Evolutionary conservation across 2,113 vertebrate species (phyloP).

Genomic region (Oncorhynchus mykiss): DNA sequence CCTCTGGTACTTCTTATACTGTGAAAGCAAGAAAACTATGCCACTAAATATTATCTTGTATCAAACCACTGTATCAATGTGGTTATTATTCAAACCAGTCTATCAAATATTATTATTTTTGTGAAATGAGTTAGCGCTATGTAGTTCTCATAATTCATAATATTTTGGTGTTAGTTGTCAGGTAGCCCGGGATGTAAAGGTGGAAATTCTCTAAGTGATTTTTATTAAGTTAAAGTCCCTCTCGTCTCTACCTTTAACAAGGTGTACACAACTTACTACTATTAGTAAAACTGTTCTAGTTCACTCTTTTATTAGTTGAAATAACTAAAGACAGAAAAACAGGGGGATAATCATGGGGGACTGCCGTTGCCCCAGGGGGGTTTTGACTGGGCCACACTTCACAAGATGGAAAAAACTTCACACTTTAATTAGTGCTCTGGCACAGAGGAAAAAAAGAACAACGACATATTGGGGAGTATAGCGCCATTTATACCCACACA

Average conservation of each 20-base stretch:
- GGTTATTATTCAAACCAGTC: background rate
- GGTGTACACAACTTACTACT: slow-evolving; percentile 33
- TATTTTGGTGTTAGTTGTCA: slow-evolving; percentile 14
- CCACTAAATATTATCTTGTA: background rate
- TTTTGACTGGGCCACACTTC: slow-evolving; percentile 13
- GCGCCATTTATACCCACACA: background rate
- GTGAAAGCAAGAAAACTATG: no score
- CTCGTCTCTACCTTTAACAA: slow-evolving; percentile 35
- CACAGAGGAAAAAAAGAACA: slow-evolving; percentile 1
- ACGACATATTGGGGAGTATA: background rate
- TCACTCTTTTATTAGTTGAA: slow-evolving; percentile 45
- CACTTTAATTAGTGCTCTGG: slow-evolving; percentile 28
- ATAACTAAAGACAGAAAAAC: slow-evolving; percentile 56
- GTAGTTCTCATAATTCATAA: slow-evolving; percentile 9
- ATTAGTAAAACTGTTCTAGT: slow-evolving; percentile 42
- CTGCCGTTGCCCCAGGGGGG: slow-evolving; percentile 46
- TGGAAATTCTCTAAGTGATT: slow-evolving; percentile 51
- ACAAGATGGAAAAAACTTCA: slow-evolving; percentile 46
- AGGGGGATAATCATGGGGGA: slow-evolving; percentile 53
- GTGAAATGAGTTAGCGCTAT: slow-evolving; percentile 12
- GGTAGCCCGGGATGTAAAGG: slow-evolving; percentile 23
- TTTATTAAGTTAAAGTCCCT: slow-evolving; percentile 30
- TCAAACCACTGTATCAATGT: background rate
- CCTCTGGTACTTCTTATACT: no score
- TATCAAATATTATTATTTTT: background rate